Base-by-base conservation (phyloP, 2,797 vertebrate species). In the Acropternis orthonyx region DNA sequence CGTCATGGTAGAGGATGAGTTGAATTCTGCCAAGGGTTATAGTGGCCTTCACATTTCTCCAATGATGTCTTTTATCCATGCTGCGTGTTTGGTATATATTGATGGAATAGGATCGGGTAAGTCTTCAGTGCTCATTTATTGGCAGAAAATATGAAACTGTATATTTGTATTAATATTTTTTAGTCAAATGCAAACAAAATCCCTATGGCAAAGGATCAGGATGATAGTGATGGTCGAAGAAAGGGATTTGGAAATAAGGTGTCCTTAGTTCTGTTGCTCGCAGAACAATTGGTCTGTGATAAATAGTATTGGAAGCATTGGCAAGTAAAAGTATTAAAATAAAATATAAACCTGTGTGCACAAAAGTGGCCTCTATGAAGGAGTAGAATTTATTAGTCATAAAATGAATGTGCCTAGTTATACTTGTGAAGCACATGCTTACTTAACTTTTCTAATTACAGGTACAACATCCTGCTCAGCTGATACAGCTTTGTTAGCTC, bases 21-120 rank as follows among this genome's bases (percentile, higher is more conserved):
- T 88, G 0, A 92, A 96, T 89, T 98, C 97, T 95, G 97, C 97
- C 95, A 97, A 97, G 27, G 97, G 69, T 87, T 94, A 1, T 87
- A 97, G 77, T 96, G 92, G 51, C 94, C 98, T 93, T 96, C 97
- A 65, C 75, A 71, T 93, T 97, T 99, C 97, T 97, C 98, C 98
- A 0, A 75, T 98, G 65, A 98, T 98, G 1, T 98, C 99, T 69
- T 99, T 99, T 92, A 97, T 99, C 88, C 99, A 99, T 9, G 99
- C 99, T 5, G 99, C 99, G 0, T 99, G 99, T 88, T 97, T 99
- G 81, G 98, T 99, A 5, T 99, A 99, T 85, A 96, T 99, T 36
- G 99, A 99, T 72, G 98, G 98, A 92, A 98, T 99, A 39, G 99
- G 99, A 88, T 99, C 99, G 89, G 99, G 99, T 99, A 94, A 94